A percentile compares a stretch with the other conserved stretches of the same genome.
These are phyloP conservation scores for Drosophila algonquin DNA, from an alignment of 2,888 invertebrate genomes.

Conservation along the genomic window DNA sequence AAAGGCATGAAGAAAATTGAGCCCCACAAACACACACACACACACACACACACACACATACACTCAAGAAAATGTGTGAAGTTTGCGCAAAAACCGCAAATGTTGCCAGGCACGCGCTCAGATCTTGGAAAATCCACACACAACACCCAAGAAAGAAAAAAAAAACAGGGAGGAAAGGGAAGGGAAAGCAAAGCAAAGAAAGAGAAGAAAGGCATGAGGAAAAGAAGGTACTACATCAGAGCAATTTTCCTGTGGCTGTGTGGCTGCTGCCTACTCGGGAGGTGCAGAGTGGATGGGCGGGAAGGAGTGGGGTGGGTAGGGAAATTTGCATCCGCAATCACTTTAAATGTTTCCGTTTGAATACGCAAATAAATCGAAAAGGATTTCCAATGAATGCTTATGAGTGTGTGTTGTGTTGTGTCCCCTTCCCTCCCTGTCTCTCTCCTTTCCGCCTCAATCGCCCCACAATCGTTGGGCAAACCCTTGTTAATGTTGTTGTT, in stretches of 20 bases:
- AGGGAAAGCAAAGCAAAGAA: constrained; percentile 13
- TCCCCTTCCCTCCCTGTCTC: background rate
- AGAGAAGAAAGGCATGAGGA: background rate
- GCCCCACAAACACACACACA: constrained; percentile 15
- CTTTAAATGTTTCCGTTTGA: constrained; percentile 81
- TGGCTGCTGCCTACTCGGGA: constrained; percentile 42
- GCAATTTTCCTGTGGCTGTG: constrained; percentile 37
- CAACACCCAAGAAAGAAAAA: constrained; percentile 5
- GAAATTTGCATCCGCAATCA: constrained; percentile 79
- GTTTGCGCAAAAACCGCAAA: constrained; percentile 77
- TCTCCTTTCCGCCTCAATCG: background rate
- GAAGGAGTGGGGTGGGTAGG: constrained; percentile 8
- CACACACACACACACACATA: background rate
- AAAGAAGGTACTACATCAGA: constrained; percentile 36
- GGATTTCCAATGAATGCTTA: constrained; percentile 78
- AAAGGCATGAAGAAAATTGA: constrained; percentile 33
- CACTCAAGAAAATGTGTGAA: constrained; percentile 75
- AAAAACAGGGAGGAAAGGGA: constrained; percentile 19
- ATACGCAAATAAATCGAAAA: constrained; percentile 81
- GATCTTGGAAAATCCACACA: constrained; percentile 59
- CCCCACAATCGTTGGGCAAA: constrained; percentile 35
- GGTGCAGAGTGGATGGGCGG: background rate
- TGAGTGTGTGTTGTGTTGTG: constrained; percentile 53
- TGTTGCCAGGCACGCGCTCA: constrained; percentile 75
- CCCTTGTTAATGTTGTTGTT: constrained; percentile 78